Percentiles rank a stretch among this genome's conserved stretches.
Evolutionary conservation across 2,113 vertebrate genomes (phyloP).

Genomic region (Bostrychus sinensis): DNA sequence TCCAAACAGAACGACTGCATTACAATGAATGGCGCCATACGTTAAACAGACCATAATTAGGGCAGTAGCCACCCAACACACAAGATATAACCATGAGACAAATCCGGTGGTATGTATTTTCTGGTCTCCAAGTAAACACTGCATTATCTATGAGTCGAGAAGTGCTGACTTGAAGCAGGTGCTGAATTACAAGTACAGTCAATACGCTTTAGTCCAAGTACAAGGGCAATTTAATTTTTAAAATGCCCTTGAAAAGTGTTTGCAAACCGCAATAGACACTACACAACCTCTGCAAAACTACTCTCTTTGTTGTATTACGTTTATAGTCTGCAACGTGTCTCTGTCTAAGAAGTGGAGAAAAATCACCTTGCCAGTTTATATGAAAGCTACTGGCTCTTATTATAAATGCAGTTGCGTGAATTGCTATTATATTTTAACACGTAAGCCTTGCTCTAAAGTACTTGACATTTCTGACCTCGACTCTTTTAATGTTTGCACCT

Average conservation of each 20-base stretch:
- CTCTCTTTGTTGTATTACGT: background rate
- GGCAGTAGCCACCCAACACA: too few species aligned
- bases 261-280: background rate
- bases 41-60: too few species aligned
- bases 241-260: conserved; percentile 11
- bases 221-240: background rate
- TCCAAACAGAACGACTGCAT: too few species aligned
- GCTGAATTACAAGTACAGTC: conserved; percentile 12
- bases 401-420: background rate
- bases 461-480: conserved; percentile 2
- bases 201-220: conserved; percentile 3
- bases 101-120: too few species aligned
- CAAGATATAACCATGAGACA: too few species aligned
- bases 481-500: conserved; percentile 2
- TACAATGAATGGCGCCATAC: too few species aligned
- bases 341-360: background rate
- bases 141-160: conserved; percentile 29
- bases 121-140: conserved; percentile 21
- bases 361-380: background rate
- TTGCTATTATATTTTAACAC: background rate
- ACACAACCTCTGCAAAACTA: background rate
- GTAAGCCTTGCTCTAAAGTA: background rate
- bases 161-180: conserved; percentile 14
- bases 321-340: background rate
- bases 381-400: too few species aligned